These are phyloP conservation scores for Himantopus leucocephalus DNA, from an alignment of 2,113 vertebrate species.

Conservation along the genomic window DNA sequence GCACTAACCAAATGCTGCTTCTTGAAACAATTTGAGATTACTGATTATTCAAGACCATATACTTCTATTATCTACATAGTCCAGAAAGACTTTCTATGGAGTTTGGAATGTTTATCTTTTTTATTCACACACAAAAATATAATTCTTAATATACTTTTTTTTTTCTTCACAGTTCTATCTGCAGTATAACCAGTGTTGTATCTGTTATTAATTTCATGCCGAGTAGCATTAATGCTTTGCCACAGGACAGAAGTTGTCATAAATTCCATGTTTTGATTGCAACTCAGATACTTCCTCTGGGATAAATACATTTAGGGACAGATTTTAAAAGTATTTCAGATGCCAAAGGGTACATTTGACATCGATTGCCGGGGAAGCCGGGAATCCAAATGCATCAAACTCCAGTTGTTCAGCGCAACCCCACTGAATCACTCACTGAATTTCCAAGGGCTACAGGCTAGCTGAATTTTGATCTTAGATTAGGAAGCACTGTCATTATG, in stretches of 20 bases:
- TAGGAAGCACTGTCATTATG: fast-evolving
- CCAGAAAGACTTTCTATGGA: neutral
- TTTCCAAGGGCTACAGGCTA: neutral
- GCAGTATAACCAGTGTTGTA: neutral
- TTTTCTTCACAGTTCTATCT: neutral
- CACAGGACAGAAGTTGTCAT: neutral
- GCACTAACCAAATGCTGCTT: neutral
- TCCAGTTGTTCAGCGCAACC: neutral
- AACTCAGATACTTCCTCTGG: neutral
- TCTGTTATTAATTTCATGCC: neutral
- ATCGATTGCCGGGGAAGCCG: neutral
- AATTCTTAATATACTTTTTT: neutral
- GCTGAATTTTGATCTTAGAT: neutral
- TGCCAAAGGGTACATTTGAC: neutral
- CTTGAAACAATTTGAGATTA: neutral
- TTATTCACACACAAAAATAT: neutral
- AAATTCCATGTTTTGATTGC: neutral
- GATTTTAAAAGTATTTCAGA: constrained; percentile 17
- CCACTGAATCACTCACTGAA: neutral
- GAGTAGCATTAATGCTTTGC: neutral
- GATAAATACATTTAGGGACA: constrained; percentile 3
- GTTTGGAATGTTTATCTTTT: neutral
- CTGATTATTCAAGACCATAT: neutral
- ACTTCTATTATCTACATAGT: neutral
- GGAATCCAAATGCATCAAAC: neutral